Evolutionary conservation across 1,140 invertebrate genomes (phyloP).

Genomic region (Drosophila kikkawai): DNA sequence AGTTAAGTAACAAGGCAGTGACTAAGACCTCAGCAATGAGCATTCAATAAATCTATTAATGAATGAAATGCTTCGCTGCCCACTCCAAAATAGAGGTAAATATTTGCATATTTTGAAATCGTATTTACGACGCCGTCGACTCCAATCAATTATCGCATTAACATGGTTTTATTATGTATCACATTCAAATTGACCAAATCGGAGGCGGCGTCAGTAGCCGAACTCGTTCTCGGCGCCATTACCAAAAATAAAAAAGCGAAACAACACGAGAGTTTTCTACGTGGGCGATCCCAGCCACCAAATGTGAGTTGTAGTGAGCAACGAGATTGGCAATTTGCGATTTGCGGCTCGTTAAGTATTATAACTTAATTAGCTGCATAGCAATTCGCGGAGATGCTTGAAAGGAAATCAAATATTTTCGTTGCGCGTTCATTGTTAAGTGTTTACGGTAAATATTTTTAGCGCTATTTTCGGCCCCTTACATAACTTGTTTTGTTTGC

Average conservation of each 20-base stretch:
- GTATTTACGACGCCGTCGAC: conserved; percentile 30
- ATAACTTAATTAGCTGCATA: conserved; percentile 53
- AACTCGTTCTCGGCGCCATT: conserved; percentile 58
- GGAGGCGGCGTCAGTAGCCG: conserved; percentile 19
- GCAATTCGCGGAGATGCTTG: conserved; percentile 14
- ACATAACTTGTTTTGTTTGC: conserved; percentile 45
- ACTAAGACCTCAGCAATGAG: conserved; percentile 2
- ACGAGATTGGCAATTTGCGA: conserved; percentile 11
- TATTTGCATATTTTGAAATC: conserved; percentile 39
- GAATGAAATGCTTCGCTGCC: conserved; percentile 25
- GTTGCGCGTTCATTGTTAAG: conserved; percentile 24
- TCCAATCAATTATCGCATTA: conserved; percentile 56
- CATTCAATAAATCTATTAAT: conserved; percentile 27
- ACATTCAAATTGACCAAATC: conserved; percentile 42
- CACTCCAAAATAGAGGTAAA: conserved; percentile 13
- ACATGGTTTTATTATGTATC: conserved; percentile 56
- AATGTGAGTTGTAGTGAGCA: conserved; percentile 23
- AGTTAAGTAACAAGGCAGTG: not conserved
- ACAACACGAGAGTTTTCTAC: conserved; percentile 15
- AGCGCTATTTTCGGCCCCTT: conserved; percentile 28
- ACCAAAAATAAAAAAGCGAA: conserved; percentile 49
- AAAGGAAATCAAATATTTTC: conserved; percentile 49
- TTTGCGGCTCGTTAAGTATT: conserved; percentile 40
- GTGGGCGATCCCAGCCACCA: conserved; percentile 40
- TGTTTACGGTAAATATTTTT: conserved; percentile 58